Evolutionary conservation across 2,888 invertebrate species (phyloP), one percentile per base, ranked within the genome.

Genomic region (Megalurothrips usitatus): DNA sequence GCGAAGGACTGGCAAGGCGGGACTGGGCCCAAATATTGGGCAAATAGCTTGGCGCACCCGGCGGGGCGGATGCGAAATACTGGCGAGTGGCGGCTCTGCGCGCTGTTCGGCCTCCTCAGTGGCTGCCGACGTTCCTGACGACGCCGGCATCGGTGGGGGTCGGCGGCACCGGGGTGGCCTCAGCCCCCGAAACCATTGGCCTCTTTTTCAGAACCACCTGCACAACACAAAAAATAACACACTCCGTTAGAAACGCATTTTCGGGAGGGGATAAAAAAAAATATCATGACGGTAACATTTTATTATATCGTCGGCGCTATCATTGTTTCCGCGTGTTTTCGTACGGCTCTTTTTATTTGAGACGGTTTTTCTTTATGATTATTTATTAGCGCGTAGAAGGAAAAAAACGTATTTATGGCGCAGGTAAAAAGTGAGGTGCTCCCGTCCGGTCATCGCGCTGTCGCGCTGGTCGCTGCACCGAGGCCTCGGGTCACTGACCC

Each of bases 61-160:
- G 26, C 9, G 68, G 3, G 68, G 68, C 68, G 26, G 12, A 75
- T 23, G 68, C 23, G 68, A 26, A 75, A 75, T 75, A 75, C 68
- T 75, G 68, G 23, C 68, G 23, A 11, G 17, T 17, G 17, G 58
- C 14, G 58, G 58, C 23, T 10, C 9, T 10, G 23, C 9, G 26
- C 26, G 11, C 12, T 26, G 68, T 10, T 0, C 17, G 68, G 68
- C 26, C 23, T n/a, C 68, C 80, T 86, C 84, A 87, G 82, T 87
- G 86, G 81, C 86, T 86, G 79, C 87, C 87, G 49, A 86, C 82
- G 82, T 87, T 87, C 80, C 87, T 84, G 6, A 86, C 82, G 43
- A 84, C 84, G 82, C 84, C 83, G 43, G 80, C 82, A 63, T 84
- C 84, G 1, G 82, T 81, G 19, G 81, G 80, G 34, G 80, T 83